phyloP scores from a whole-genome alignment of 2,797 vertebrate species.

The Manis pentadactyla region DNA sequence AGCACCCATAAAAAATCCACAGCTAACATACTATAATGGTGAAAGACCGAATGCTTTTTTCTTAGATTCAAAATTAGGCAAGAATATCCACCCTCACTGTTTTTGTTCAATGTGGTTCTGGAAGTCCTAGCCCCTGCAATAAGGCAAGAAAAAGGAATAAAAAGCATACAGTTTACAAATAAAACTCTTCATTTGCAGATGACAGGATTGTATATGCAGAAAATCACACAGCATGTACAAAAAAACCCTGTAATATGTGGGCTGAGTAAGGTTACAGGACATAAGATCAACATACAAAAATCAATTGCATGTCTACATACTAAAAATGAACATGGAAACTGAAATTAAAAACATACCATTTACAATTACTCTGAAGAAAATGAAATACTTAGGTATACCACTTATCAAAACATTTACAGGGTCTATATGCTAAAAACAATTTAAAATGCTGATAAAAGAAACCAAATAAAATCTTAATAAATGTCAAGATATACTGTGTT shows the following conservation, averaged over 20 bases:
- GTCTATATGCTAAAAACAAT: conserved; percentile 17
- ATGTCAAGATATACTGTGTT: neutral
- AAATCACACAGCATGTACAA: neutral
- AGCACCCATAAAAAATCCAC: neutral
- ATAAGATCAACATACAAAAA: conserved; percentile 21
- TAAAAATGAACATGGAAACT: conserved; percentile 44
- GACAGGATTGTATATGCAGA: neutral
- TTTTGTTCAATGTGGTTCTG: neutral
- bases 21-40: neutral
- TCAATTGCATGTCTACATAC: neutral
- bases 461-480: conserved; percentile 52
- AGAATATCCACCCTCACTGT: neutral
- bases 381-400: neutral
- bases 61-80: neutral
- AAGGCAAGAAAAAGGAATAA: neutral
- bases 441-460: conserved; percentile 43
- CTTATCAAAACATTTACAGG: conserved; percentile 10
- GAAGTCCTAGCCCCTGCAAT: neutral
- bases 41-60: neutral
- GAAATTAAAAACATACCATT: conserved; percentile 41
- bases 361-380: conserved; percentile 40
- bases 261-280: neutral
- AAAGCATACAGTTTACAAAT: neutral
- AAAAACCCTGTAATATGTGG: neutral
- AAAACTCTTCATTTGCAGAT: conserved; percentile 29